Base-by-base conservation (phyloP, 2,113 vertebrate species). In the Cyanistes caeruleus region DNA sequence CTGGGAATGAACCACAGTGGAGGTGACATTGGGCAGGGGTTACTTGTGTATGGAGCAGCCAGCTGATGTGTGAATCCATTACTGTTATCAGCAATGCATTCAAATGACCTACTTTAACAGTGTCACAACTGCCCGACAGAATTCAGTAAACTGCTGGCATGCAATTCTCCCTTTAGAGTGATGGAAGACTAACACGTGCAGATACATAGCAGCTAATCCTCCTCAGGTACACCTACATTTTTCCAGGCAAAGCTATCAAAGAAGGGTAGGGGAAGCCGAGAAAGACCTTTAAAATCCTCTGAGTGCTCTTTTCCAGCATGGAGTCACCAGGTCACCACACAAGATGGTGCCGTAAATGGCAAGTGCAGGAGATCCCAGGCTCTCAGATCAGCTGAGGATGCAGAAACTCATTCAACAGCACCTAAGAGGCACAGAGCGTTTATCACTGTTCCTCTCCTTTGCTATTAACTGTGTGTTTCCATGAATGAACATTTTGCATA, bases 41-140 rank as follows among this genome's bases (percentile, higher is more conserved):
- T 95, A 95, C 52, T 22, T 28, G 70, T 87, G 82, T 30, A 49
- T n/a, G 68, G 48, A 94, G 92, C 90, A 95, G 93, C 35, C 90
- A 90, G 69, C 56, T 96, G 83, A 94, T 90, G 79, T 86, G 72
- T 81, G 90, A 95, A 91, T 94, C 95, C 88, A 97, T 95, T 95
- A 93, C 88, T 75, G 73, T 89, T 96, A 96, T 84, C 96, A 97
- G 90, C 87, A 95, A 74, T 63, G 87, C 93, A 92, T 95, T 95
- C 92, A 96, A 93, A 95, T 94, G 85, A 96, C 93, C 96, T 94
- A 94, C 90, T 96, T 95, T 90, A 96, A 93, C 79, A 75, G 64
- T 74, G 59, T 95, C 88, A 87, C 90, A 91, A 93, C 69, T 90
- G 58, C 60, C 39, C 13, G 83, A 93, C 39, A 93, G 67, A 88